Base-by-base conservation (phyloP, 1,140 invertebrate genomes). In the Zaprionus ornatus region DNA sequence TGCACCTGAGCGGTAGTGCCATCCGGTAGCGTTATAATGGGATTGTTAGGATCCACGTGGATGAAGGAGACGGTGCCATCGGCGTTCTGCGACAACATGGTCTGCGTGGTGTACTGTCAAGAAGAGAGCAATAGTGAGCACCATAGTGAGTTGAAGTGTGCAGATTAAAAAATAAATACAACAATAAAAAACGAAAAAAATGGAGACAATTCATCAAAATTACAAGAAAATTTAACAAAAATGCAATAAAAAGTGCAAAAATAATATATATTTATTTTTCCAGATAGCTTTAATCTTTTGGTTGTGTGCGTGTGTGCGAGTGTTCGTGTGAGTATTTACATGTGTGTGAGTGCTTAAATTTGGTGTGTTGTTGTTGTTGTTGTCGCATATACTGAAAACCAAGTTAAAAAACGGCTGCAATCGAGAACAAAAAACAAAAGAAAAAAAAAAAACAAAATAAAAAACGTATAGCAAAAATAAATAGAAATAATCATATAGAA, bases 1-100 rank as follows among this genome's bases (percentile, higher is more conserved):
- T 97, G 96, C 50, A 99, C 97, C 93, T 98, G 98, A 17, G 98
- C 98, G 27, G 98, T 98, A 69, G 98, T 99, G 60, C 98, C 98
- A 93, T 99, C 98, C 2, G 98, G 97, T 91, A 99, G 94, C 21
- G 98, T 99, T 75, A 99, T 98, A 80, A 99, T 97, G 35, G 98
- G 97, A 93, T 97, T 98, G 85, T 96, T 97, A 42, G 98, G 97
- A 94, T 99, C 98, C 64, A 99, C 97, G 93, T 99, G 98, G 75
- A 99, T 98, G 61, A 99, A 96, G 27, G 98, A 99, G 54, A 99
- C 97, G 4, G 97, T 97, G 72, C 98, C 98, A 94, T 99, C 98
- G 4, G 98, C 97, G 94, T 99, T 99, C 77, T 97, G 98, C 92
- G 99, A 98, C 27, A 99, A 95, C 84, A 99, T 97, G n/a, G 97